These are phyloP conservation scores for Chironomus tentans DNA, from an alignment of 2,888 invertebrate genomes.

Conservation along the genomic window DNA sequence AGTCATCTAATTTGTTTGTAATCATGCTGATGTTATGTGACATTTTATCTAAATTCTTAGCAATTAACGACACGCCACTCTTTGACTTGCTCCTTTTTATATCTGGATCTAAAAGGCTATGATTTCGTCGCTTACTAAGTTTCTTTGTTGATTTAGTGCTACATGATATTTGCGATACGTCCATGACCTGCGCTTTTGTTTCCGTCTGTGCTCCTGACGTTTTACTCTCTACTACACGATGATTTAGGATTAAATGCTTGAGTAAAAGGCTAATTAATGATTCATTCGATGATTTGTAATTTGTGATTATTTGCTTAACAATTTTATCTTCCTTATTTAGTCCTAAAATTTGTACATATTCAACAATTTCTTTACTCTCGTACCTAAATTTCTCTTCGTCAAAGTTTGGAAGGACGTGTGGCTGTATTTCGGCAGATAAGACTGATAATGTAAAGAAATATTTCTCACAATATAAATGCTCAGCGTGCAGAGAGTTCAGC, in stretches of 20 bases:
- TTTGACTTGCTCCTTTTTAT: neutral
- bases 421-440: slow-evolving; percentile 36
- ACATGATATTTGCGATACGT: neutral
- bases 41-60: slow-evolving; percentile 18
- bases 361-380: neutral
- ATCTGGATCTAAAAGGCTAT: neutral
- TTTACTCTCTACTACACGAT: neutral
- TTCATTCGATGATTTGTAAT: neutral
- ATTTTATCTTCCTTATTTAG: neutral
- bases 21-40: slow-evolving; percentile 15
- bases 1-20: slow-evolving; percentile 10
- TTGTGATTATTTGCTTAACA: neutral
- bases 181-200: neutral
- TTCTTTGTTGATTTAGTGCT: neutral
- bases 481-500: slow-evolving; percentile 31
- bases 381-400: neutral
- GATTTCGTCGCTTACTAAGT: neutral
- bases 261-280: slow-evolving; percentile 1
- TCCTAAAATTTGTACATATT: neutral
- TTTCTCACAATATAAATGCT: slow-evolving; percentile 39
- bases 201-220: neutral
- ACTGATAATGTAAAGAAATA: slow-evolving; percentile 40
- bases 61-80: neutral
- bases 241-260: neutral
- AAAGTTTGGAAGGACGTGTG: slow-evolving; percentile 7